Percentiles rank a stretch among this genome's conserved stretches.
Conservation (phyloP, 2,888 invertebrate species). For the Calameuta idolon region DNA sequence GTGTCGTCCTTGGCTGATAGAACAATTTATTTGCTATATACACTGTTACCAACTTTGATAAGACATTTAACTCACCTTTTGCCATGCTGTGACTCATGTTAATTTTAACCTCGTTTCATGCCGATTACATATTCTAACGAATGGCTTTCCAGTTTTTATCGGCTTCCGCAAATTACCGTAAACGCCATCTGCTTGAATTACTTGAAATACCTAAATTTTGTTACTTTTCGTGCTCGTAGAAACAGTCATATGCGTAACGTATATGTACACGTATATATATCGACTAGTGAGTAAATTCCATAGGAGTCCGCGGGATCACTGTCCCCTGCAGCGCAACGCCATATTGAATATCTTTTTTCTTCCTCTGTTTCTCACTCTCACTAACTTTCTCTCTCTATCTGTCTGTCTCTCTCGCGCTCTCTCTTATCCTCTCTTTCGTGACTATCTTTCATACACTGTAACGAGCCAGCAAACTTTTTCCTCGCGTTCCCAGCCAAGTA, state of each 20-base stretch:
- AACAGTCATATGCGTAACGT: neutral
- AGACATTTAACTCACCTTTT: constrained; percentile 18
- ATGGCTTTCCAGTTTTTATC: constrained; percentile 13
- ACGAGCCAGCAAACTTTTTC: constrained; percentile 5
- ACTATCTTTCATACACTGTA: neutral
- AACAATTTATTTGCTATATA: neutral
- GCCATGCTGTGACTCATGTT: constrained; percentile 27
- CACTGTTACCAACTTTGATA: constrained; percentile 24
- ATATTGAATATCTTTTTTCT: neutral
- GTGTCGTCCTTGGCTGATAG: neutral
- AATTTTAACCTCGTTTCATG: constrained; percentile 28
- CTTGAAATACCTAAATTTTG: neutral
- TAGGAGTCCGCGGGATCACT: neutral
- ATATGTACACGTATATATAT: neutral
- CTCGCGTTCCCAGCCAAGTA: constrained; percentile 3
- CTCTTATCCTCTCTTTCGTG: neutral
- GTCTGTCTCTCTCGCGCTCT: too few relatives aligned
- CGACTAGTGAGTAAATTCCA: neutral
- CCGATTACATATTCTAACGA: constrained; percentile 15
- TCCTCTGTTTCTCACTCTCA: neutral
- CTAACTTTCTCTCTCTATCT: too few relatives aligned
- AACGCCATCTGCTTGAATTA: neutral
- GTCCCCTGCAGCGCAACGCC: neutral
- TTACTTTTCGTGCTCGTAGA: neutral
- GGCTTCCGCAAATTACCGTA: neutral